Evolutionary conservation across 2,113 vertebrate species (phyloP).

Genomic region (Tachysurus vachellii): DNA sequence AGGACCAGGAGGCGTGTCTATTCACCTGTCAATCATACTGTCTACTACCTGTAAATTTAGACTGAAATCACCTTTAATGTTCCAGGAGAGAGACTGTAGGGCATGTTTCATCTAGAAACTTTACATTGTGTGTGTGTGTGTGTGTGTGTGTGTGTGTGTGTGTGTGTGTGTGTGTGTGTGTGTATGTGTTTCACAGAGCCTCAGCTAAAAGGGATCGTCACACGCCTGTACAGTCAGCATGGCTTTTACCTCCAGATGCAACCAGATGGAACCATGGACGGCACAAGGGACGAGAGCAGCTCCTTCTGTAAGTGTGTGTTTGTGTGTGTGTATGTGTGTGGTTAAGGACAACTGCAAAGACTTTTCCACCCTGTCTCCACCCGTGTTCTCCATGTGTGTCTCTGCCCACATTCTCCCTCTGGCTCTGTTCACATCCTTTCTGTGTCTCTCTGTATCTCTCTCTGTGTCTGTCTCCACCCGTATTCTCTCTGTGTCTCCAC

Average conservation of each 20-base stretch:
- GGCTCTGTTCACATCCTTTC: neutral
- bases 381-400: neutral
- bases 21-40: neutral
- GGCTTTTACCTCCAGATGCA: slow-evolving; percentile 88
- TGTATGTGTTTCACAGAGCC: slow-evolving; percentile 74
- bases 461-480: neutral
- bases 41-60: neutral
- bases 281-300: slow-evolving; percentile 79
- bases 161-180: slow-evolving; percentile 9
- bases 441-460: neutral
- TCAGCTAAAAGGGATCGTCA: slow-evolving; percentile 89
- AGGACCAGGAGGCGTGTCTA: neutral
- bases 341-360: too few relatives aligned
- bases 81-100: neutral
- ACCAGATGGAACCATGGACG: slow-evolving; percentile 83
- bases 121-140: slow-evolving; percentile 24
- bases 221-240: slow-evolving; percentile 83
- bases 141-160: slow-evolving; percentile 6
- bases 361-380: neutral
- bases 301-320: slow-evolving; percentile 78
- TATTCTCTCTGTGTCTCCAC: neutral
- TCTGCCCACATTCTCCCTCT: too few relatives aligned
- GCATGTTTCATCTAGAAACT: neutral
- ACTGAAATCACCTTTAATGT: neutral
- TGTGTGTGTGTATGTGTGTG: neutral